Base-by-base conservation (phyloP, 2,113 vertebrate species). In the Pelobates fuscus region DNA sequence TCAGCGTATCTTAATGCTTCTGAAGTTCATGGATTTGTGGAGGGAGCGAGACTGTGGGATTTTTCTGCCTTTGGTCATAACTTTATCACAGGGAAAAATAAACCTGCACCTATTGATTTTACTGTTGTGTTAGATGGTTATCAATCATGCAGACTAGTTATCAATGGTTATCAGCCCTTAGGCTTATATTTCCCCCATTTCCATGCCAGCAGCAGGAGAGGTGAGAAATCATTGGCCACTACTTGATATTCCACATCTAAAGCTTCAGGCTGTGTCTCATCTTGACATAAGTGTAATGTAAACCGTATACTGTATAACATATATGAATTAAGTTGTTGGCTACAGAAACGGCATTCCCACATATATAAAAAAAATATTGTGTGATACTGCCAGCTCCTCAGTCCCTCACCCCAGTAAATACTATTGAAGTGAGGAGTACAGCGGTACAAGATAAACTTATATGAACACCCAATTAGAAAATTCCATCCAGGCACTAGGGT, bases 51-150 rank as follows among this genome's bases (percentile, higher is more conserved):
- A 10, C 17, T 49, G 5, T 49, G 17, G 10, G 44, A 12, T 25
- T 1, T 1, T 77, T 37, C 70, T 59, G 8, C 58, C 75, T 74
- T 68, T 61, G 59, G 52, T 71, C 73, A 21, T 21, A 60, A 10
- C 2, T 74, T 79, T 63, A 70, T 71, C 67, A 79, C 52, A 80
- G n/a, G 8, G 58, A 12, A 69, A 60, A 82, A 80, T 44, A 27
- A 8, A 80, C 57, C 21, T 60, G 44, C 71, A 67, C 32, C 18
- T 67, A 71, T 78, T 78, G 78, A 78, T 67, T 78, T 77, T 76
- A 23, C 5, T 63, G 1, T 63, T 60, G 32, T 59, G 67, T 10
- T 54, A 30, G 80, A 65, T 71, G 7, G 14, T 79, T 84, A 78
- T 74, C 67, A 8, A 0, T 85, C 72, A 77, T 25, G 37, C 69